These are phyloP conservation scores for Lumbricus terrestris DNA, from an alignment of 2,888 invertebrate species.

Conservation along the genomic window DNA sequence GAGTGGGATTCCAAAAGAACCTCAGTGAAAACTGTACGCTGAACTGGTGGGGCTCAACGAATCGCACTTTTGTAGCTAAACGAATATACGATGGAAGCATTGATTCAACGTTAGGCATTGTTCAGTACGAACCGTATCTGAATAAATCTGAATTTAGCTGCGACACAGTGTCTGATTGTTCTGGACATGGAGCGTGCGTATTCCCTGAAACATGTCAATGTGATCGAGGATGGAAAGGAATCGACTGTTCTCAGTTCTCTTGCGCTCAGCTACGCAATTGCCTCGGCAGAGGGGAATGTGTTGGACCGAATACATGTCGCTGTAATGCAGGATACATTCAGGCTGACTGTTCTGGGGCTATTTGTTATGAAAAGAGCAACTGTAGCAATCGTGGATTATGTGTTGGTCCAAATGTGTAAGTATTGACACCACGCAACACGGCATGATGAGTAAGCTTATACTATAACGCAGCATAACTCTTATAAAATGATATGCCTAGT, in stretches of 20 bases:
- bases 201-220: conserved; percentile 26
- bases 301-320: conserved; percentile 39
- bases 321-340: conserved; percentile 37
- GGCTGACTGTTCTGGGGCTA: conserved; percentile 34
- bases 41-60: conserved; percentile 27
- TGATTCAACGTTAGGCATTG: conserved; percentile 18
- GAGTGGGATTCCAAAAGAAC: background rate
- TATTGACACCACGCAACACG: too few species aligned
- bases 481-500: too few species aligned
- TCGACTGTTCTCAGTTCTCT: conserved; percentile 19
- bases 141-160: conserved; percentile 24
- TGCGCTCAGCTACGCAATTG: conserved; percentile 34
- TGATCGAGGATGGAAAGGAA: conserved; percentile 26
- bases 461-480: too few species aligned
- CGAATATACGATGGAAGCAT: conserved; percentile 19
- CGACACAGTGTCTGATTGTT: conserved; percentile 23
- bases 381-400: conserved; percentile 28
- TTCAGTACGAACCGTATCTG: conserved; percentile 25
- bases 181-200: conserved; percentile 28
- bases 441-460: too few species aligned
- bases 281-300: conserved; percentile 38
- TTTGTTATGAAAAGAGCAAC: conserved; percentile 30
- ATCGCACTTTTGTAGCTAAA: background rate
- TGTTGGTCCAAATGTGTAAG: conserved; percentile 22
- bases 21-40: conserved; percentile 19